These are phyloP conservation scores for Alligator mississippiensis DNA, from an alignment of 2,113 vertebrate species.

Conservation along the genomic window DNA sequence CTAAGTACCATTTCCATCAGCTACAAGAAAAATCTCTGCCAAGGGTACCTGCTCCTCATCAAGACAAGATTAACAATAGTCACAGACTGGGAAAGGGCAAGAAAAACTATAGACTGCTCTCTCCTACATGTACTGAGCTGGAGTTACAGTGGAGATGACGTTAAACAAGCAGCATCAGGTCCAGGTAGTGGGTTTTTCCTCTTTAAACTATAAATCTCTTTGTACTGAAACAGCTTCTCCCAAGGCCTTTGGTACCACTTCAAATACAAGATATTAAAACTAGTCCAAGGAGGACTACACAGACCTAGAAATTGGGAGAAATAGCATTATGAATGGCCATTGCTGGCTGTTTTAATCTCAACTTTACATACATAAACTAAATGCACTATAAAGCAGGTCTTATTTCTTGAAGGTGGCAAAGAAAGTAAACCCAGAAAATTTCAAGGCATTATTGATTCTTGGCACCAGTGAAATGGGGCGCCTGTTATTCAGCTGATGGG, in stretches of 20 bases:
- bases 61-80: not conserved
- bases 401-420: constrained; percentile 48
- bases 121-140: not conserved
- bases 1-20: not conserved
- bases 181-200: not conserved
- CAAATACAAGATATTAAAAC: not conserved
- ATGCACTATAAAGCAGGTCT: not conserved
- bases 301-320: not conserved
- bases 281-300: not conserved
- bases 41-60: not conserved
- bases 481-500: not conserved
- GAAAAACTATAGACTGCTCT: not conserved
- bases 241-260: constrained; percentile 31
- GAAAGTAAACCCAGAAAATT: constrained; percentile 31
- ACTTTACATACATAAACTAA: not conserved
- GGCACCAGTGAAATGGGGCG: constrained; percentile 23
- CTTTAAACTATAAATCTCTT: constrained; percentile 10
- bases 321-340: not conserved
- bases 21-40: not conserved
- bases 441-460: constrained; percentile 51
- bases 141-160: not conserved
- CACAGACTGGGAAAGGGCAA: not conserved
- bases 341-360: not conserved
- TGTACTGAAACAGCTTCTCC: not conserved
- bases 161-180: not conserved